Base-by-base conservation (phyloP, 2,113 vertebrate genomes). In the Menura novaehollandiae region DNA sequence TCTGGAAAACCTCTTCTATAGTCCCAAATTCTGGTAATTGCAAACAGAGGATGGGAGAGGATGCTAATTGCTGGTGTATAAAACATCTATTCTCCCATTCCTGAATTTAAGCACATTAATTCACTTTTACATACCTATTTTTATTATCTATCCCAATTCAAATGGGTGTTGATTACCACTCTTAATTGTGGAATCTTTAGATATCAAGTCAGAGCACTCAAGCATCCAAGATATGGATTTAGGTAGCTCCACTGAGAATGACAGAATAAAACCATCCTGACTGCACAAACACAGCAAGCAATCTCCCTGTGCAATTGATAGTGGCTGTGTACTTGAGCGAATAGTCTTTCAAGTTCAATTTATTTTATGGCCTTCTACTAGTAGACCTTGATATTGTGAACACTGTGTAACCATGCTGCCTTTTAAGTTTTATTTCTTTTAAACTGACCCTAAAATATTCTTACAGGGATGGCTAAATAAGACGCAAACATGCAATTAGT, bases 331-430 rank as follows among this genome's bases (percentile, higher is more conserved):
- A 77, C 24, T 66, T 2, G 2, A 73, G 22, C 72, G 49, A 64
- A 37, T 33, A 7, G 74, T 28, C 55, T 55, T 74, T 84, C 78
- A 85, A 72, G 26, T 53, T 74, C 53, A 41, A 76, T 77, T 66
- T 90, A 59, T 85, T 93, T 91, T 89, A 86, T 39, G 24, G 47
- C 22, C 15, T 82, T 78, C 64, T 89, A 78, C 41, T 37, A 62
- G 52, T 4, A 89, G 32, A 56, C 18, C 13, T 9, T 43, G 47
- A 71, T 55, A 75, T 20, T 30, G 15, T 47, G 58, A 89, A 72
- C 24, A 44, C 1, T 32, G 30, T 30, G 10, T 15, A 93, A 86
- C 21, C 0, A 0, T 6, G 11, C 14, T 41, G 68, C 24, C 47
- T 58, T 87, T 35, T 9, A 73, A 14, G 55, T 58, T 74, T 52